Base-by-base conservation (phyloP, 2,113 vertebrate genomes). In the Callipepla californica region DNA sequence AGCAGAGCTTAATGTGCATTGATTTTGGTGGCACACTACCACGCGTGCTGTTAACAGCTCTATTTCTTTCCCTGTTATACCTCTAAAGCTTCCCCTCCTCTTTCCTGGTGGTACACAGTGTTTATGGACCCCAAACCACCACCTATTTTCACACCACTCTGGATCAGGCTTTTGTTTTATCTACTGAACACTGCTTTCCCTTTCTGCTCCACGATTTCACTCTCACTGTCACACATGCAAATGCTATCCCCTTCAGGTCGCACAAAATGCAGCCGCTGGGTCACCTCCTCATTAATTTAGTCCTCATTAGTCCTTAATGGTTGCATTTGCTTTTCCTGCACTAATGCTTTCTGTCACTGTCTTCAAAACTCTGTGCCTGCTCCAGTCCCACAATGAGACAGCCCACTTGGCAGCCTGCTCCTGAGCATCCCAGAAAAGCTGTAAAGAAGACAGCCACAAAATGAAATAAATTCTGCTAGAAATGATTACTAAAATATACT, bases 1-100 rank as follows among this genome's bases (percentile, higher is more conserved):
- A 20, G 81, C 67, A 74, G 42, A 82, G 70, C 66, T 93, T 89
- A 58, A 82, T 87, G 17, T 82, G 47, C 81, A 80, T 87, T 13
- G 89, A 92, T 93, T 50, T 44, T 28, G 50, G 80, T 62, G 47
- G 76, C 73, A 61, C 0, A 1, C 74, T 55, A 45, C 77, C 80
- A 87, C 69, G 76, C 69, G 65, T 3, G 3, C 40, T 63, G 7
- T 30, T 30, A 84, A 87, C 75, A 92, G 20, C 85, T 82, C 74
- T 40, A 5, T 26, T 76, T 34, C 59, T 19, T 65, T 28, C 51
- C 17, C 44, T 50, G 9, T 45, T 53, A 66, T 20, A 12, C 0
- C 0, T 26, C 18, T 67, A 76, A 40, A 42, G 34, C 59, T 63
- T 42, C 28, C 8, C 7, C 16, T 66, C 38, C 14, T 62, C 66